Evolutionary conservation across 2,888 invertebrate genomes (phyloP).

Genomic region (Agonopterix subpropinquella): DNA sequence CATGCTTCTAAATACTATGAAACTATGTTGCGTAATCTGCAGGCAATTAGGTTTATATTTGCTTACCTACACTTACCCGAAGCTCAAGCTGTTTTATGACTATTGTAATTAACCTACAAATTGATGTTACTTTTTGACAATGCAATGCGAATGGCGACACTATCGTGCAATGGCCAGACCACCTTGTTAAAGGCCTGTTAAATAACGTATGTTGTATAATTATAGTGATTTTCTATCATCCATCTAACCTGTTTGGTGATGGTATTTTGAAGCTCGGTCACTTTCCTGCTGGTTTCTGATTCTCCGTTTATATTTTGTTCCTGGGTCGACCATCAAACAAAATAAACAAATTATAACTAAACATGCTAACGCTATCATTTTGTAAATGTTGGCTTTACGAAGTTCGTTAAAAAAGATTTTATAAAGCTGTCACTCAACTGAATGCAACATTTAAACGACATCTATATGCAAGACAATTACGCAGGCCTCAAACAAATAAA

Average conservation of each 20-base stretch:
- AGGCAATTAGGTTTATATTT: too few species aligned
- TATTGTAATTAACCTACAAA: too few species aligned
- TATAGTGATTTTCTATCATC: background rate
- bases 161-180: slow-evolving; percentile 37
- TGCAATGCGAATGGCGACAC: slow-evolving; percentile 26
- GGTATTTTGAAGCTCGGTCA: slow-evolving; percentile 88
- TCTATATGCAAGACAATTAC: too few species aligned
- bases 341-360: slow-evolving; percentile 25
- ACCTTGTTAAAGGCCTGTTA: slow-evolving; percentile 23
- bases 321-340: slow-evolving; percentile 53
- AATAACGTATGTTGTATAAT: slow-evolving; percentile 4
- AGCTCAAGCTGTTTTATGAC: too few species aligned
- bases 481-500: slow-evolving; percentile 6
- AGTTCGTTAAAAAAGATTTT: too few species aligned
- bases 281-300: slow-evolving; percentile 65
- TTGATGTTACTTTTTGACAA: background rate
- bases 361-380: slow-evolving; percentile 1
- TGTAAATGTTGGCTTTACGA: too few species aligned
- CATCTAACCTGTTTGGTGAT: slow-evolving; percentile 88
- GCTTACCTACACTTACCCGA: too few species aligned
- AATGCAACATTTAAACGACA: too few species aligned
- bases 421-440: too few species aligned
- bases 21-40: too few species aligned
- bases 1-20: too few species aligned
- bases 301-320: slow-evolving; percentile 65